Evolutionary conservation across 2,113 vertebrate species (phyloP).

Genomic region (Cyphomyrus discorhynchus): DNA sequence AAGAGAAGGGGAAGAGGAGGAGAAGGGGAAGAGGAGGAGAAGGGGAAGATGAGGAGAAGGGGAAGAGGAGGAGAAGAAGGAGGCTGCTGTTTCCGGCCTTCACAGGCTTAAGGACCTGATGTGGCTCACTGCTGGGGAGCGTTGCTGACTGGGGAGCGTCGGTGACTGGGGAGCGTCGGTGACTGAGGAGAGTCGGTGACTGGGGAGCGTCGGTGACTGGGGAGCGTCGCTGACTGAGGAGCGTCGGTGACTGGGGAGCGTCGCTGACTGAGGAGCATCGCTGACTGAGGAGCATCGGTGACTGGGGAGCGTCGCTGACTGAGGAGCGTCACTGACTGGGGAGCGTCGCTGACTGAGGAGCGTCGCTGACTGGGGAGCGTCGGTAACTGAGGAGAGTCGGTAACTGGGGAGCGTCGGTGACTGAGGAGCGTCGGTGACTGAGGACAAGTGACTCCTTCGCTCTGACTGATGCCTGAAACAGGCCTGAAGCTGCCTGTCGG

Average conservation of each 20-base stretch:
- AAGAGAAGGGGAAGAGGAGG: neutral
- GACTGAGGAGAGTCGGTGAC: neutral
- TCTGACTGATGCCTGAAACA: neutral
- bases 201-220: neutral
- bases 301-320: too few species aligned
- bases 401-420: too few species aligned
- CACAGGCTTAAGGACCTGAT: neutral
- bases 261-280: too few species aligned
- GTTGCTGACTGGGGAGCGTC: neutral
- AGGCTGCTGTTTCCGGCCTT: neutral
- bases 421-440: neutral
- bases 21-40: neutral
- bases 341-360: too few species aligned
- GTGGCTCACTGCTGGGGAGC: slow-evolving; percentile 17
- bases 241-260: too few species aligned
- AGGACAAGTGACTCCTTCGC: slow-evolving; percentile 21
- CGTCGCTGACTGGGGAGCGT: too few species aligned
- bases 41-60: neutral
- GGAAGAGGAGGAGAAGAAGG: neutral
- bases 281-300: too few species aligned
- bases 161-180: neutral
- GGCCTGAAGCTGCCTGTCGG: neutral
- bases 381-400: too few species aligned
- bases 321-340: too few species aligned
- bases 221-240: too few species aligned